A percentile compares a stretch with the other conserved stretches of the same genome.
These are phyloP conservation scores for Cataglyphis cursor DNA, from an alignment of 2,888 invertebrate species.

Conservation along the genomic window DNA sequence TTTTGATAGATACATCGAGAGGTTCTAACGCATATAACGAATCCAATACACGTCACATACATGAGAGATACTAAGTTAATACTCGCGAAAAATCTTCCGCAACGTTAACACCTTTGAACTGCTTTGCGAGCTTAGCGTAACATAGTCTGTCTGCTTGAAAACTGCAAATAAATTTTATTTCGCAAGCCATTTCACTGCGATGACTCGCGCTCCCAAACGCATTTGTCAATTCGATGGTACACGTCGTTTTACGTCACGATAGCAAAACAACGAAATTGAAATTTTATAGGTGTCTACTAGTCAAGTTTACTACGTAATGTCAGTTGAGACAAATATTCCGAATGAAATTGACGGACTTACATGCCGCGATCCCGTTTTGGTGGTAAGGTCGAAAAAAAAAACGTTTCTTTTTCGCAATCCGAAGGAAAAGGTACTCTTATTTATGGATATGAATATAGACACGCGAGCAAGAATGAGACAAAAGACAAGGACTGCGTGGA, in stretches of 20 bases:
- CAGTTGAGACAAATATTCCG: slow-evolving; percentile 24
- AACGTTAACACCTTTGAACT: background rate
- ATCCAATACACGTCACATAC: background rate
- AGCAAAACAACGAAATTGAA: slow-evolving; percentile 30
- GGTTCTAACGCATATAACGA: background rate
- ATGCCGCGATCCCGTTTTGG: background rate
- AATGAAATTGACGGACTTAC: slow-evolving; percentile 21
- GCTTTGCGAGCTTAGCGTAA: background rate
- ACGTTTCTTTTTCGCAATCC: background rate
- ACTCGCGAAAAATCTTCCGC: background rate
- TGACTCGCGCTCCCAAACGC: background rate
- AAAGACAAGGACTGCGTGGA: background rate
- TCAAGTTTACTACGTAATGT: slow-evolving; percentile 7
- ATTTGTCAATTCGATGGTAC: slow-evolving; percentile 28
- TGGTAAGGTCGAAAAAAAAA: background rate
- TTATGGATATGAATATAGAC: slow-evolving; percentile 43
- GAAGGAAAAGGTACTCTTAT: slow-evolving; percentile 22
- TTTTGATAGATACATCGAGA: background rate
- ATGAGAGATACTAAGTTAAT: background rate
- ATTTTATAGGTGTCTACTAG: slow-evolving; percentile 16
- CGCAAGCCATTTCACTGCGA: background rate
- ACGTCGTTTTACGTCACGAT: background rate
- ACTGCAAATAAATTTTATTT: slow-evolving; percentile 9
- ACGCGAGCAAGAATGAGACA: slow-evolving; percentile 21
- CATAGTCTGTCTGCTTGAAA: background rate